Evolutionary conservation across 2,113 vertebrate species (phyloP), one percentile per base, ranked within the genome.

Genomic region (Aegypius monachus): DNA sequence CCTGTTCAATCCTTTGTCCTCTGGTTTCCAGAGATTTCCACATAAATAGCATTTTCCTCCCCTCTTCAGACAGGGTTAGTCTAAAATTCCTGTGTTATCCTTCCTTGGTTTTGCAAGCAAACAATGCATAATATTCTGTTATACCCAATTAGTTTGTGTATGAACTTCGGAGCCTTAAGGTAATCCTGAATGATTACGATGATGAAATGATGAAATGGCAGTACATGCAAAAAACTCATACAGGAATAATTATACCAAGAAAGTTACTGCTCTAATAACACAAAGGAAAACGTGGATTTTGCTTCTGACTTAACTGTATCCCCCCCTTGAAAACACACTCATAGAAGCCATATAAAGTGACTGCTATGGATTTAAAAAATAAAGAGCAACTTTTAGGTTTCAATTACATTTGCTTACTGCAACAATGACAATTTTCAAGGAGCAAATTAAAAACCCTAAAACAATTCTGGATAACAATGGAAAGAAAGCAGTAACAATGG

Each of bases 391-490:
- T 75, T 91, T 27, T 11, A 56, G 31, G 29, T 50, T 86, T 43
- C 32, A 59, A 7, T 59, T 55, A 70, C 6, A 43, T 61, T 38
- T 78, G 34, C n/a, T n/a, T 73, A 71, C 5, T 55, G 52, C 7
- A 77, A 85, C 16, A 79, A 13, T 7, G 19, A 52, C 3, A 4
- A 52, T 20, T 50, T 73, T 31, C 47, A 87, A 56, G 13, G 3
- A 50, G 11, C 3, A 61, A 32, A 72, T 40, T 56, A 65, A 73
- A 90, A 73, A 43, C 5, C 5, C 29, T 31, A 7, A 22, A 67
- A 25, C n/a, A 53, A 34, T 59, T 78, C 38, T 42, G 5, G 3
- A 3, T 27, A 73, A 55, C n/a, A 55, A 65, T 0, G 0, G 34
- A 93, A 88, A 84, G 11, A 20, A 80, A 75, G 13, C 23, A 72